A percentile compares a stretch with the other conserved stretches of the same genome.
phyloP scores from a whole-genome alignment of 92 coral and sea anemone species.

The Chrysogorgia sp. region DNA sequence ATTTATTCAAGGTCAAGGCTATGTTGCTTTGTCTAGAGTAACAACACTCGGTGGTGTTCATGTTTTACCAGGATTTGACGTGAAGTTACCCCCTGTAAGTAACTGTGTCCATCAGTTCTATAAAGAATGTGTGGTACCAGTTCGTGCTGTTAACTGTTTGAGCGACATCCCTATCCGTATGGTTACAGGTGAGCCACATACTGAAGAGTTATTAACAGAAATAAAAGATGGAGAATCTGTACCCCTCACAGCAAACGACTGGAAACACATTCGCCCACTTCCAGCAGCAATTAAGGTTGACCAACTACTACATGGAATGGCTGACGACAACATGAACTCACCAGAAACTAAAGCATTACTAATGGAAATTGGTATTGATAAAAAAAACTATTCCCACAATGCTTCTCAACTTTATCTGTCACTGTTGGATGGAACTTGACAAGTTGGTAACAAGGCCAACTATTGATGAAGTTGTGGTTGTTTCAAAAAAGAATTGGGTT shows the following conservation, averaged over 20 bases:
- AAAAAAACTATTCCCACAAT: constrained; percentile 2
- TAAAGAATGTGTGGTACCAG: constrained; percentile 14
- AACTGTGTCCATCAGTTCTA: constrained; percentile 17
- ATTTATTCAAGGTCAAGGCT: constrained; percentile 48
- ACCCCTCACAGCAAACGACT: constrained; percentile 3
- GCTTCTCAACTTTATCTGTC: not conserved
- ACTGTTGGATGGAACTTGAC: constrained; percentile 18
- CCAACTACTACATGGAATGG: not conserved
- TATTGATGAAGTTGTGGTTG: constrained; percentile 20
- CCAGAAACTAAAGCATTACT: constrained; percentile 6
- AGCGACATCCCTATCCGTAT: not conserved
- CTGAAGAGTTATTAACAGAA: not conserved
- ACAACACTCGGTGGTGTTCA: constrained; percentile 45
- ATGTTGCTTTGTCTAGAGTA: constrained; percentile 53
- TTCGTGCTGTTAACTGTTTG: not conserved
- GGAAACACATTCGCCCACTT: constrained; percentile 20
- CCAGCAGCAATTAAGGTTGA: constrained; percentile 21
- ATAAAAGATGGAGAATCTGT: not conserved
- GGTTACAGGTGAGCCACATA: not conserved
- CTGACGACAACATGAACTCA: constrained; percentile 13
- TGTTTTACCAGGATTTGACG: constrained; percentile 46
- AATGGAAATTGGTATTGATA: constrained; percentile 15
- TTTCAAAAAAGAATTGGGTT: constrained; percentile 38
- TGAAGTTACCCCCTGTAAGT: constrained; percentile 29
- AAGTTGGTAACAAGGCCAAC: constrained; percentile 10